These are phyloP conservation scores for Polydrusus tereticollis DNA, from an alignment of 2,888 invertebrate genomes.

Conservation along the genomic window DNA sequence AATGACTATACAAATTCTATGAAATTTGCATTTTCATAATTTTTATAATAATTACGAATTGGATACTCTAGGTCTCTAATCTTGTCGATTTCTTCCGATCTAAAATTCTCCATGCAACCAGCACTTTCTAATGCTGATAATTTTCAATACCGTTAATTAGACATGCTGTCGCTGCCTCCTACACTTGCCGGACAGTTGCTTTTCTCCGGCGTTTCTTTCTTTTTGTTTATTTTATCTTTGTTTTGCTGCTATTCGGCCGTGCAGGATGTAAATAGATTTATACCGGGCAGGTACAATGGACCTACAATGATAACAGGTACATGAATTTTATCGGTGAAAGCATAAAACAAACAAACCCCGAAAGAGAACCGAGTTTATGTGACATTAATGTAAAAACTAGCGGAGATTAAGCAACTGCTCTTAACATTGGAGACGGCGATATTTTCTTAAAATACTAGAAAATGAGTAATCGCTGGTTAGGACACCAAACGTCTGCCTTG, in stretches of 20 bases:
- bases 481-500: too few relatives aligned
- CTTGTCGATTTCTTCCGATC: slow-evolving; percentile 16
- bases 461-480: too few relatives aligned
- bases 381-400: too few relatives aligned
- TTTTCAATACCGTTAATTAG: slow-evolving; percentile 50
- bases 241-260: slow-evolving; percentile 43
- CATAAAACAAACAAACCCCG: too few relatives aligned
- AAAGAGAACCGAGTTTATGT: too few relatives aligned
- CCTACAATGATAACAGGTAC: neutral
- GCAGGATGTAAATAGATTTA: slow-evolving; percentile 36
- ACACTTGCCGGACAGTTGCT: slow-evolving; percentile 48
- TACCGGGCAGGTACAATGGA: neutral
- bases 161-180: slow-evolving; percentile 50
- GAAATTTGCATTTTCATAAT: too few relatives aligned
- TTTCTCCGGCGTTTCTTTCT: slow-evolving; percentile 38
- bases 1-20: too few relatives aligned
- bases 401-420: too few relatives aligned
- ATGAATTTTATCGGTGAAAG: too few relatives aligned
- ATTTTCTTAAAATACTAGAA: too few relatives aligned
- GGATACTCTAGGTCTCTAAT: slow-evolving; percentile 6
- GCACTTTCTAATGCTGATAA: slow-evolving; percentile 49
- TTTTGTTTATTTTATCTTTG: slow-evolving; percentile 45
- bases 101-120: slow-evolving; percentile 33
- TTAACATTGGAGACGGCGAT: too few relatives aligned
- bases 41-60: neutral